Evolutionary conservation across 2,797 vertebrate species (phyloP).

Genomic region (Diplodus sargus): DNA sequence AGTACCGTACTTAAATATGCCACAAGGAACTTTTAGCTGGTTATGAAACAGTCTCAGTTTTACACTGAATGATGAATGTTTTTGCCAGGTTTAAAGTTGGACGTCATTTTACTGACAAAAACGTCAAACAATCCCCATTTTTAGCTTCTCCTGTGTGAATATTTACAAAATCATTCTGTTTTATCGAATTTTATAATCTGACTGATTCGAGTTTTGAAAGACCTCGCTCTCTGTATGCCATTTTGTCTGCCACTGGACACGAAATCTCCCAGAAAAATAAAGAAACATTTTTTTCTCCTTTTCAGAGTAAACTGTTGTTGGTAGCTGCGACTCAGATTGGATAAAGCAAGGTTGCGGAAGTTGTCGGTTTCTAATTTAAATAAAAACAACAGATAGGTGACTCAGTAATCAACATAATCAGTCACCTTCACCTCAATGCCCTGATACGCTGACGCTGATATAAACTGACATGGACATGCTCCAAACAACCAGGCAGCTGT

Average conservation of each 20-base stretch:
- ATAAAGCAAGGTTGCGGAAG: too few relatives aligned
- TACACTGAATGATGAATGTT: too few relatives aligned
- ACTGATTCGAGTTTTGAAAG: neutral
- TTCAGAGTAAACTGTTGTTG: too few relatives aligned
- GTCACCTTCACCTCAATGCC: neutral
- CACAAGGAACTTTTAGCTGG: too few relatives aligned
- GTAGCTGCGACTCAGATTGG: too few relatives aligned
- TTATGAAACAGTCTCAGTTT: too few relatives aligned
- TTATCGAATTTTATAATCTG: neutral
- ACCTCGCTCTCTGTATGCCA: too few relatives aligned
- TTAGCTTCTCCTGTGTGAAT: neutral
- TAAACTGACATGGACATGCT: neutral
- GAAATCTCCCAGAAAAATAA: too few relatives aligned
- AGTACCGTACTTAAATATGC: neutral
- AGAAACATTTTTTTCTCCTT: too few relatives aligned
- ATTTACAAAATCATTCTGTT: neutral
- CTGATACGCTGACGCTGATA: too few relatives aligned
- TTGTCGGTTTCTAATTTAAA: neutral
- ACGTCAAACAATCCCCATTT: neutral
- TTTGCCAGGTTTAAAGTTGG: neutral
- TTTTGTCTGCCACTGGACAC: too few relatives aligned
- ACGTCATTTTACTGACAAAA: too few relatives aligned
- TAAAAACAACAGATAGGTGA: neutral
- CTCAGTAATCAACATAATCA: neutral
- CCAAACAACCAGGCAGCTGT: neutral